Percentiles rank a stretch among this genome's conserved stretches.
These are phyloP conservation scores for Poeciliopsis occidentalis DNA, from an alignment of 2,113 vertebrate genomes.

Conservation along the genomic window DNA sequence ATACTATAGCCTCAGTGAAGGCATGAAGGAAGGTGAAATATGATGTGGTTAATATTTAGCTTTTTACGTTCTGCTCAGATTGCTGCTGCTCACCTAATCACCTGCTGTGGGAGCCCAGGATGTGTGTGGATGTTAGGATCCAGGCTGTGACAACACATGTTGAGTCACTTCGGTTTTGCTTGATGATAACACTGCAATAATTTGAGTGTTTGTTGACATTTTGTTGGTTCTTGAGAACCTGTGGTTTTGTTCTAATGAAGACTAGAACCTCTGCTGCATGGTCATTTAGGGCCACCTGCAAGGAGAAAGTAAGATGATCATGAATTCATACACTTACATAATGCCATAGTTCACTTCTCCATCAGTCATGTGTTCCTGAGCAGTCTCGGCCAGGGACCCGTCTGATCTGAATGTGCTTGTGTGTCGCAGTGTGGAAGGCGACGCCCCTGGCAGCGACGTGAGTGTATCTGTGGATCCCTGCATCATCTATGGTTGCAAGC, in stretches of 20 bases:
- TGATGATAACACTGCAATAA: neutral
- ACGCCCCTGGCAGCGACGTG: constrained; percentile 87
- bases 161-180: neutral
- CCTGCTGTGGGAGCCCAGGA: neutral
- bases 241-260: constrained; percentile 6
- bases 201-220: constrained; percentile 12
- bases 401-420: constrained; percentile 28
- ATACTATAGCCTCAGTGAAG: no score
- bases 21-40: neutral
- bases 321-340: constrained; percentile 37
- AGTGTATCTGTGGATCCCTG: constrained; percentile 88
- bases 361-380: constrained; percentile 39
- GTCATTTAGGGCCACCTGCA: no score
- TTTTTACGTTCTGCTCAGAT: neutral
- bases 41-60: neutral
- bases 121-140: neutral
- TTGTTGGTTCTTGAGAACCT: neutral
- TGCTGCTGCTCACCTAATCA: neutral
- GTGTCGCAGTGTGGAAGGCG: constrained; percentile 89
- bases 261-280: neutral
- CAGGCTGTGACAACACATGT: neutral
- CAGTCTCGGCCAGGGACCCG: constrained; percentile 28
- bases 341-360: constrained; percentile 54
- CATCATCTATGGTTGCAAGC: constrained; percentile 81
- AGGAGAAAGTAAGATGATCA: constrained; percentile 8